phyloP scores from a whole-genome alignment of 2,113 vertebrate species.

The Serilophus lunatus region DNA sequence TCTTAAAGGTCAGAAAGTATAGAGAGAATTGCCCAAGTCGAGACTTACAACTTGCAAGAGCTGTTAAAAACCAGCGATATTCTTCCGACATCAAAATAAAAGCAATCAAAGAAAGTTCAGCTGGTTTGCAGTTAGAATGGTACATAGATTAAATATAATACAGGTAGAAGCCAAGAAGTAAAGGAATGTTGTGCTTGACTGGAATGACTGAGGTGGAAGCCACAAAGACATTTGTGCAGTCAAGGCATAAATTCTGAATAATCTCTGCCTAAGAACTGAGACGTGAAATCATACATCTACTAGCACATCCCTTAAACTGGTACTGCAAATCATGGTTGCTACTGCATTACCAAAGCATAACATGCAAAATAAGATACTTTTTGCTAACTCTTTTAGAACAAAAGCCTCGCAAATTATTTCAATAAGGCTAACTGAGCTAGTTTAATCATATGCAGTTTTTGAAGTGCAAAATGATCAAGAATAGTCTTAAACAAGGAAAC shows the following conservation, averaged over 20 bases:
- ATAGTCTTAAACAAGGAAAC: neutral
- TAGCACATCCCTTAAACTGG: neutral
- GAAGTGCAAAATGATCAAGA: neutral
- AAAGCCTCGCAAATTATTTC: neutral
- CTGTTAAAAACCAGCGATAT: neutral
- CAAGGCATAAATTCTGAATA: neutral
- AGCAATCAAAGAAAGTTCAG: neutral
- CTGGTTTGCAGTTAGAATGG: neutral
- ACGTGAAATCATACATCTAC: neutral
- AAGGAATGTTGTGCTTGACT: neutral
- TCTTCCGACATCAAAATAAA: conserved; percentile 25
- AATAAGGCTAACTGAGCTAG: neutral
- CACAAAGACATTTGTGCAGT: neutral
- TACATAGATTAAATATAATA: neutral
- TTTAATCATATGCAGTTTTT: neutral
- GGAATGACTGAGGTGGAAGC: neutral
- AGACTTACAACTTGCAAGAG: neutral
- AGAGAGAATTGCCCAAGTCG: neutral
- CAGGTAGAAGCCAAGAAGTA: neutral
- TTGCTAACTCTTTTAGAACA: neutral
- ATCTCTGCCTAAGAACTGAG: neutral
- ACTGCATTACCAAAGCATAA: neutral
- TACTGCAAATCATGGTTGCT: neutral
- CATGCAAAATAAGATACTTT: neutral
- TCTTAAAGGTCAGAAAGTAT: neutral